Percentiles rank a stretch among this genome's conserved stretches.
These are phyloP conservation scores for Harpagoxenus sublaevis DNA, from an alignment of 2,888 invertebrate genomes.

Conservation along the genomic window DNA sequence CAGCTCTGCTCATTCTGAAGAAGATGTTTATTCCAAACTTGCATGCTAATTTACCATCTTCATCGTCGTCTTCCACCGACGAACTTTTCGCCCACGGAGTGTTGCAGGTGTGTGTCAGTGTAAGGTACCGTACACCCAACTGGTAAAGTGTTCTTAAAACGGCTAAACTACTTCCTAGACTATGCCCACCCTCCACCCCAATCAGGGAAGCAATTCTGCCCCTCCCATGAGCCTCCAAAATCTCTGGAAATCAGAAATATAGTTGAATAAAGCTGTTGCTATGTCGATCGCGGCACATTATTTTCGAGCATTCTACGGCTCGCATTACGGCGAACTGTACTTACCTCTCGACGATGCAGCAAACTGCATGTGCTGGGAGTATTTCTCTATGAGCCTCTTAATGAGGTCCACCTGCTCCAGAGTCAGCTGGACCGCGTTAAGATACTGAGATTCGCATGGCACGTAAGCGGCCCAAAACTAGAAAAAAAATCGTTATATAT, in stretches of 20 bases:
- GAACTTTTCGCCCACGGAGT: slow-evolving; percentile 90
- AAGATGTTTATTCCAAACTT: slow-evolving; percentile 40
- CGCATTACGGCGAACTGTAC: slow-evolving; percentile 46
- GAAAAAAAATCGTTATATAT: neutral
- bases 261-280: neutral
- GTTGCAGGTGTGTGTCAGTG: slow-evolving; percentile 94
- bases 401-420: slow-evolving; percentile 92
- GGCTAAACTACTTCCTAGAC: slow-evolving; percentile 95
- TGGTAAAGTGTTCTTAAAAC: slow-evolving; percentile 95
- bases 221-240: slow-evolving; percentile 89
- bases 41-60: slow-evolving; percentile 76
- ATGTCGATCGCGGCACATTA: neutral
- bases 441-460: slow-evolving; percentile 90
- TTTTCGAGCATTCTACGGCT: neutral
- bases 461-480: slow-evolving; percentile 93
- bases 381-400: slow-evolving; percentile 90
- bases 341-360: slow-evolving; percentile 91
- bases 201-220: slow-evolving; percentile 95
- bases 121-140: slow-evolving; percentile 94
- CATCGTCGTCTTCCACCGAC: slow-evolving; percentile 82
- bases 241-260: slow-evolving; percentile 86
- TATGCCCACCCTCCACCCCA: slow-evolving; percentile 97
- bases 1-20: slow-evolving; percentile 10
- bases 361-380: slow-evolving; percentile 89
- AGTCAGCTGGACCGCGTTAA: slow-evolving; percentile 91